Percentiles rank a stretch among this genome's conserved stretches.
Evolutionary conservation across 2,113 vertebrate genomes (phyloP).

Genomic region (Xiphophorus couchianus): DNA sequence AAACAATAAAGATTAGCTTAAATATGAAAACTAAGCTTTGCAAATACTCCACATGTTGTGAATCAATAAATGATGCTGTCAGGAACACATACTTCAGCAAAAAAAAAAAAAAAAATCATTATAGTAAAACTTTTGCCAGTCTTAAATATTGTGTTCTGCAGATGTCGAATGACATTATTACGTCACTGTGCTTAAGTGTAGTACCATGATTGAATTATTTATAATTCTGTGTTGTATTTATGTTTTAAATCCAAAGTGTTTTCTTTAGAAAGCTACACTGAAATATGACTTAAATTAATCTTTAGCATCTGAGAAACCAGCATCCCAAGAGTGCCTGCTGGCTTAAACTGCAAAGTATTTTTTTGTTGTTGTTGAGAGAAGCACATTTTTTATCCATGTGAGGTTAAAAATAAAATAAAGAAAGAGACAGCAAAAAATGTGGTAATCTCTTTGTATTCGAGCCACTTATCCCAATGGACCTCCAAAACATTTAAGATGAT

Average conservation of each 20-base stretch:
- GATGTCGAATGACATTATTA: too few relatives aligned
- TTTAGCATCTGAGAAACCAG: constrained; percentile 16
- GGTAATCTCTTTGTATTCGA: constrained; percentile 1
- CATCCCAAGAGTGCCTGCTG: constrained; percentile 34
- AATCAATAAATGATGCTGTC: too few relatives aligned
- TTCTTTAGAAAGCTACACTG: constrained; percentile 8
- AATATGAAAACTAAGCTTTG: neutral
- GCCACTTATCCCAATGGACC: constrained; percentile 31
- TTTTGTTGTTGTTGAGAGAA: neutral
- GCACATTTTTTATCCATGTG: constrained; percentile 20
- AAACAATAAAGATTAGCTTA: neutral
- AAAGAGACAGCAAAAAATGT: constrained; percentile 12
- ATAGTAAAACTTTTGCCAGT: too few relatives aligned
- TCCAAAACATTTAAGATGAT: constrained; percentile 42
- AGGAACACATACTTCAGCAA: too few relatives aligned
- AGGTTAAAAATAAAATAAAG: constrained; percentile 9
- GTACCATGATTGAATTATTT: neutral
- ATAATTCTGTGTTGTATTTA: constrained; percentile 17
- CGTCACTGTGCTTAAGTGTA: neutral
- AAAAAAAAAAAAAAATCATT: too few relatives aligned
- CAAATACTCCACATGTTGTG: too few relatives aligned
- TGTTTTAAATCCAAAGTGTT: constrained; percentile 31
- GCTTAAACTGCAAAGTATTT: constrained; percentile 16
- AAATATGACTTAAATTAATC: constrained; percentile 57
- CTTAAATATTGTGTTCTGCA: too few relatives aligned